These are phyloP conservation scores for Habrosyne pyritoides DNA, from an alignment of 2,888 invertebrate species.

Conservation along the genomic window DNA sequence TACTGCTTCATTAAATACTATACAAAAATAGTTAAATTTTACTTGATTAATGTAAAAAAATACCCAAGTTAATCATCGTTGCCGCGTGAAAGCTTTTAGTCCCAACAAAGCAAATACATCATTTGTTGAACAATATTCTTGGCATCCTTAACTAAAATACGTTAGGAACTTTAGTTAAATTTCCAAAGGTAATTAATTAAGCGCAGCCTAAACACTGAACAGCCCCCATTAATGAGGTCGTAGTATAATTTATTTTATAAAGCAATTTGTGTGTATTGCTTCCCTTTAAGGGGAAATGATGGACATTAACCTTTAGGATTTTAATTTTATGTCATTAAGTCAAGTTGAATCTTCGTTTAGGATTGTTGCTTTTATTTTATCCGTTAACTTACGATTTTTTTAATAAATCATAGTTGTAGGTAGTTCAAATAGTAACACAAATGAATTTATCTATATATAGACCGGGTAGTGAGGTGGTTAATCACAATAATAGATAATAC, in stretches of 20 bases:
- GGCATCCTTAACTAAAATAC: slow-evolving; percentile 24
- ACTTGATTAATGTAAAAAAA: neutral
- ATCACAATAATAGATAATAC: too few relatives aligned
- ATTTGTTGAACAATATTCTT: slow-evolving; percentile 17
- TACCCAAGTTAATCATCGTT: too few relatives aligned
- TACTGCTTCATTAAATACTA: too few relatives aligned
- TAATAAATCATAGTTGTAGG: too few relatives aligned
- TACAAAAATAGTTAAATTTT: too few relatives aligned
- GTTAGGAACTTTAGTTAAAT: slow-evolving; percentile 45
- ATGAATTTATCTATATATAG: too few relatives aligned
- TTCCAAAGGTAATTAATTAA: slow-evolving; percentile 56
- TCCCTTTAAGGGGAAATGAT: slow-evolving; percentile 20
- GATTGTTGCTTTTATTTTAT: neutral
- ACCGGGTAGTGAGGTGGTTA: too few relatives aligned
- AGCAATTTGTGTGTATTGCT: slow-evolving; percentile 47
- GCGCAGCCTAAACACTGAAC: slow-evolving; percentile 37
- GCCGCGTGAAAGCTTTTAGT: neutral
- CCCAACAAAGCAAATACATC: slow-evolving; percentile 11
- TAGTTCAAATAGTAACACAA: too few relatives aligned
- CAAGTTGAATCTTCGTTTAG: neutral
- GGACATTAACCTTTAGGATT: slow-evolving; percentile 16
- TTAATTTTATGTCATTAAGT: neutral
- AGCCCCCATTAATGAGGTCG: slow-evolving; percentile 48
- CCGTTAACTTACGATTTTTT: too few relatives aligned
- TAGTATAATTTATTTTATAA: slow-evolving; percentile 54